Evolutionary conservation across 2,113 vertebrate genomes (phyloP).

Genomic region (Oreochromis niloticus): DNA sequence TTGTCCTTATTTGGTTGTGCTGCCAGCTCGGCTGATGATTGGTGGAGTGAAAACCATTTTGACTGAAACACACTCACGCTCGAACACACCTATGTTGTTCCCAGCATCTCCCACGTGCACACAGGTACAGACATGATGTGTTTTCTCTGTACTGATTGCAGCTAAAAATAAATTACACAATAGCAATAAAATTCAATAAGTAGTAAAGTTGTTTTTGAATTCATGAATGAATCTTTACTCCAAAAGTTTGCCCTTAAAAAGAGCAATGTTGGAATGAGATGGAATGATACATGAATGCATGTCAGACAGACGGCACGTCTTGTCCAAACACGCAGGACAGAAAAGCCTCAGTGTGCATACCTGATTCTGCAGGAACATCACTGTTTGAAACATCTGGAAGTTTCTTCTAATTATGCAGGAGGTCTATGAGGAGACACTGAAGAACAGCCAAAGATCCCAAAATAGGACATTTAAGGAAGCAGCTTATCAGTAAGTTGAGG

Average conservation of each 20-base stretch:
- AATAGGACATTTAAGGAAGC: not conserved
- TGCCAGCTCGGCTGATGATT: conserved; percentile 38
- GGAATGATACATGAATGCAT: not conserved
- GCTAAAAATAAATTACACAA: not conserved
- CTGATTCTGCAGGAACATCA: not conserved
- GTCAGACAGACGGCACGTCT: not conserved
- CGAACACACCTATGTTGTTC: not conserved
- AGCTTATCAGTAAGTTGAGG: conserved; percentile 4
- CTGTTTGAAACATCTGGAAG: not conserved
- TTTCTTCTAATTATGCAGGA: not conserved
- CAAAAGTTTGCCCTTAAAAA: not conserved
- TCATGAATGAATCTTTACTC: not conserved
- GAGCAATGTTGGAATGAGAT: not conserved
- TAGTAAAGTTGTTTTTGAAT: not conserved
- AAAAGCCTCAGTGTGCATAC: not conserved
- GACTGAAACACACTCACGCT: not conserved
- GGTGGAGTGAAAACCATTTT: not conserved
- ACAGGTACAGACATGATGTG: not conserved
- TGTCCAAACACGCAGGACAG: not conserved
- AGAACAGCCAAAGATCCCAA: not conserved
- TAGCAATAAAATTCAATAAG: not conserved
- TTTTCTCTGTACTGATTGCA: not conserved
- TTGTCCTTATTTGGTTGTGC: conserved; percentile 57
- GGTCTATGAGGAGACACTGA: not conserved
- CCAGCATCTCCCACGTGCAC: not conserved